A percentile compares a stretch with the other conserved stretches of the same genome.
phyloP scores from a whole-genome alignment of 1,140 invertebrate species.

The Harpegnathos saltator region DNA sequence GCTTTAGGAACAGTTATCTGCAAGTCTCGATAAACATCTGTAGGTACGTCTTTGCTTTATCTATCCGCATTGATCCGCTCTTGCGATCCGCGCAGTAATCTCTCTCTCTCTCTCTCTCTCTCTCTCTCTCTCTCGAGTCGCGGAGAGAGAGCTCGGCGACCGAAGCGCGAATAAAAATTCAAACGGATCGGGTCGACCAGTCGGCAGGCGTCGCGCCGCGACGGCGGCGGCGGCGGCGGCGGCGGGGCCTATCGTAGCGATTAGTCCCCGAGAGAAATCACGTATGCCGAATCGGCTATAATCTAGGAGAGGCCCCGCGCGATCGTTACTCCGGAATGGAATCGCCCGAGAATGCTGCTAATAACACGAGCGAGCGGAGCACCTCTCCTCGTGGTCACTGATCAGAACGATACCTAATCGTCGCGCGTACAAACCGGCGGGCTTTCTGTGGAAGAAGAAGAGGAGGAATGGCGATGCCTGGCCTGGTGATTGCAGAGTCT shows the following conservation, averaged over 20 bases:
- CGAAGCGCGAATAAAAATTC: neutral
- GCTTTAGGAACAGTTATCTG: neutral
- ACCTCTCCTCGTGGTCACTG: conserved; percentile 29
- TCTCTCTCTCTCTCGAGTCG: too few species aligned
- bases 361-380: conserved; percentile 55
- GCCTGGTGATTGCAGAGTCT: conserved; percentile 56
- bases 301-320: conserved; percentile 28
- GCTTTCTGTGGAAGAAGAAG: neutral
- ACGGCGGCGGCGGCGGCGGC: neutral
- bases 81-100: neutral
- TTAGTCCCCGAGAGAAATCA: conserved; percentile 25
- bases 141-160: too few species aligned
- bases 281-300: conserved; percentile 39
- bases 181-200: too few species aligned
- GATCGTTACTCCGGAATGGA: conserved; percentile 39
- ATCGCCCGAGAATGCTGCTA: conserved; percentile 50
- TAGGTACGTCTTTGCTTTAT: neutral
- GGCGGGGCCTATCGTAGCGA: conserved; percentile 20
- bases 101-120: too few species aligned
- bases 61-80: neutral
- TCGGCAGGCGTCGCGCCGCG: too few species aligned
- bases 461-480: conserved; percentile 5
- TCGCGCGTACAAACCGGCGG: conserved; percentile 43
- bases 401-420: conserved; percentile 56
- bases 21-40: neutral